phyloP scores from a whole-genome alignment of 2,113 vertebrate genomes.

The Microcebus griseorufus region DNA sequence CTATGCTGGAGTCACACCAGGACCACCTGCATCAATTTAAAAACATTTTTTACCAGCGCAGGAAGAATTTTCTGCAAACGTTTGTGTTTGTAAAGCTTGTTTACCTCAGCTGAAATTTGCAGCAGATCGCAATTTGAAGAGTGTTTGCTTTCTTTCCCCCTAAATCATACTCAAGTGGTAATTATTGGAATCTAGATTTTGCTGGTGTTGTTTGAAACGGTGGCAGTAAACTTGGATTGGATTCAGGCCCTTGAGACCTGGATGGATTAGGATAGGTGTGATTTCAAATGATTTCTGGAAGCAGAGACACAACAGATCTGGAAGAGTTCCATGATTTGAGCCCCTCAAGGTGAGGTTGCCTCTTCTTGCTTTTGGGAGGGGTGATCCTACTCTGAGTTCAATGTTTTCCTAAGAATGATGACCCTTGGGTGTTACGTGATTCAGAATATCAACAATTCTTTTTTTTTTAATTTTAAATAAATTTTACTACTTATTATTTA shows the following conservation, averaged over 20 bases:
- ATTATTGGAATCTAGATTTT: slow-evolving; percentile 70
- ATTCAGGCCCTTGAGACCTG: neutral
- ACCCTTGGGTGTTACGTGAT: fast-evolving
- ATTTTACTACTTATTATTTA: too few relatives aligned
- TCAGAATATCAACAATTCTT: neutral
- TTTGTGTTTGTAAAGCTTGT: slow-evolving; percentile 76
- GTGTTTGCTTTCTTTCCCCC: slow-evolving; percentile 23
- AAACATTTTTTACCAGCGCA: slow-evolving; percentile 68
- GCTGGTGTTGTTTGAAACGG: slow-evolving; percentile 47
- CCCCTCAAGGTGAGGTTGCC: neutral
- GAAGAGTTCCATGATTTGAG: neutral
- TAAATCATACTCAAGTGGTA: slow-evolving; percentile 69
- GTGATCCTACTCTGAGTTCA: neutral
- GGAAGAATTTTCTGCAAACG: slow-evolving; percentile 80
- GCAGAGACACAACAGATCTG: neutral
- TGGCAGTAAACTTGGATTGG: slow-evolving; percentile 43
- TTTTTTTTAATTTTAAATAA: too few relatives aligned
- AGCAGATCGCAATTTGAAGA: slow-evolving; percentile 60
- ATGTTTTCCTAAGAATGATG: neutral
- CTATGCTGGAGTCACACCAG: slow-evolving; percentile 36
- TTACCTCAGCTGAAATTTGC: slow-evolving; percentile 78
- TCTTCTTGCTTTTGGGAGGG: neutral
- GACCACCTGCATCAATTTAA: slow-evolving; percentile 75
- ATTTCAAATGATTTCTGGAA: neutral
- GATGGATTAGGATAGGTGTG: neutral